phyloP scores from a whole-genome alignment of 1,140 invertebrate genomes.

The Callitettix versicolor region DNA sequence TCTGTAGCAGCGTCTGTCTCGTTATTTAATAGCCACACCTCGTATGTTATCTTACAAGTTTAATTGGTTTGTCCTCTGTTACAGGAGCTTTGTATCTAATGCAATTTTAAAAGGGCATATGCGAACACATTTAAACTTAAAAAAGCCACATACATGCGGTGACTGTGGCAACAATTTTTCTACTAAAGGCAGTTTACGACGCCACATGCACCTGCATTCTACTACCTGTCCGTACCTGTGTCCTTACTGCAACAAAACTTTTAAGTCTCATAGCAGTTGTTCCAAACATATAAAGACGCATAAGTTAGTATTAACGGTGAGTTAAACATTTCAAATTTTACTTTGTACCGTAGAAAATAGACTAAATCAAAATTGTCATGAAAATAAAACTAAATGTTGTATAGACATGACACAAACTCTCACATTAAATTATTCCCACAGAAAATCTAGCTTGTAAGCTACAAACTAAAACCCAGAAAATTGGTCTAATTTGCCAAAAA shows the following conservation, averaged over 20 bases:
- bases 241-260: slow-evolving; percentile 60
- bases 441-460: no score
- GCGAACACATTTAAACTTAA: slow-evolving; percentile 42
- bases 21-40: no score
- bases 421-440: no score
- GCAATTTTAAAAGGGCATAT: slow-evolving; percentile 52
- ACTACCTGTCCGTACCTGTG: slow-evolving; percentile 53
- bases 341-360: no score
- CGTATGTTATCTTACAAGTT: no score
- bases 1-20: no score
- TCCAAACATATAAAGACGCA: slow-evolving; percentile 62
- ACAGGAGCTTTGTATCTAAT: slow-evolving; percentile 44
- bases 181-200: slow-evolving; percentile 50
- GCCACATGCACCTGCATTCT: slow-evolving; percentile 49
- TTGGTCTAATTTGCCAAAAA: no score
- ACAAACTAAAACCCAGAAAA: no score
- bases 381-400: no score
- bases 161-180: slow-evolving; percentile 43
- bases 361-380: no score
- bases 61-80: no score
- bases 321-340: not conserved
- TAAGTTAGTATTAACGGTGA: not conserved
- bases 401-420: no score
- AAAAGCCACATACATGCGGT: slow-evolving; percentile 33
- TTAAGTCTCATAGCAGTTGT: slow-evolving; percentile 54